Evolutionary conservation across 2,113 vertebrate genomes (phyloP).

Genomic region (Sturnira hondurensis): DNA sequence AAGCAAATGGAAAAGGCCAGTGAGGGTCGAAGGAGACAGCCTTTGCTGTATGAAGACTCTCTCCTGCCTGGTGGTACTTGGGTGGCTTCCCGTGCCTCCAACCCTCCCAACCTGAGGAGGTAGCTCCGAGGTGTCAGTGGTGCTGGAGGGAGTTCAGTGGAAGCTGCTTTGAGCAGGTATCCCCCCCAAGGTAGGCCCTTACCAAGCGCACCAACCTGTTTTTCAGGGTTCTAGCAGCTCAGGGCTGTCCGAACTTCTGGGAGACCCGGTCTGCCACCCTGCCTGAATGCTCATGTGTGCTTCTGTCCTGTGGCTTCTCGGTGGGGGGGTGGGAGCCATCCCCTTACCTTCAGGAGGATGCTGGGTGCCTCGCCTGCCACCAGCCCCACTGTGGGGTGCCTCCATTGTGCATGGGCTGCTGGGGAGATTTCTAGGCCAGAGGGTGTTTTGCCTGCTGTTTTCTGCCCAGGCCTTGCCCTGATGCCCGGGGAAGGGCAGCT

Average conservation of each 20-base stretch:
- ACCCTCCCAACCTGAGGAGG: neutral
- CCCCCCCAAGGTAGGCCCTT: neutral
- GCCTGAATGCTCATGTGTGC: neutral
- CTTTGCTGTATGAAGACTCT: too few species aligned
- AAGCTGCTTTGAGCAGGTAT: neutral
- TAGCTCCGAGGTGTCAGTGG: neutral
- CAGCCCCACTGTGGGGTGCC: neutral
- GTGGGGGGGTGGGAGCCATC: neutral
- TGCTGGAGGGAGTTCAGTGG: neutral
- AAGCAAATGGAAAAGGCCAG: neutral
- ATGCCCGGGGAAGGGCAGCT: neutral
- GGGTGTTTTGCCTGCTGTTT: neutral
- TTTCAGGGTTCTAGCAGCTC: slow-evolving; percentile 11
- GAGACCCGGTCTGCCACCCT: neutral
- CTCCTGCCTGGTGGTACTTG: neutral
- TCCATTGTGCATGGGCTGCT: neutral
- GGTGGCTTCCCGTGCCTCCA: neutral
- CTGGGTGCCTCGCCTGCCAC: neutral
- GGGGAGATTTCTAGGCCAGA: neutral
- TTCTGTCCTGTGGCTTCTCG: neutral
- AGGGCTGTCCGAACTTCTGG: neutral
- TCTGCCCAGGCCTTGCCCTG: neutral
- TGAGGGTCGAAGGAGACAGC: neutral
- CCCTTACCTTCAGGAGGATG: neutral
- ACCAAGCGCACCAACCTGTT: neutral